Evolutionary conservation across 2,113 vertebrate species (phyloP), one percentile per base, ranked within the genome.

Genomic region (Myodes glareolus): DNA sequence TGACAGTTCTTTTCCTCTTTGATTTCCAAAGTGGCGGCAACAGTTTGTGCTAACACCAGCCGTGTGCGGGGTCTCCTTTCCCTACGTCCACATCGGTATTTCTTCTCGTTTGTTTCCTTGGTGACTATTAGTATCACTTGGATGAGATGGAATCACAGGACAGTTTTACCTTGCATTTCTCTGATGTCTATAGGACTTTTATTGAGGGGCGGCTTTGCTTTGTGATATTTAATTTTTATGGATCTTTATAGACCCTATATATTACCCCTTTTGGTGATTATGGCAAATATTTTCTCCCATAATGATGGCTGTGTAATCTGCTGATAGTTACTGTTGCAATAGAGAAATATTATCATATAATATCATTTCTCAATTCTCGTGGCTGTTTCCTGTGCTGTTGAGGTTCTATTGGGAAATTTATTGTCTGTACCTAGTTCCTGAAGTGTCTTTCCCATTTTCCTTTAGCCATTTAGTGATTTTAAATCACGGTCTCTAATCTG

Each of bases 71-170:
- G 42, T 82, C 7, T 14, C 8, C 23, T 29, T 42, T 29, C n/a
- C 14, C 55, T 63, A 14, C 3, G 9, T 29, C 2, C 5, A 8
- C 36, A 63, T 11, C n/a, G 27, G 0, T 0, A 7, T 13, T 82
- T 82, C 36, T 82, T 61, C 52, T 58, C 9, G 11, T 55, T 81
- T 84, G 12, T 8, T 82, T 82, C 17, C 36, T 39, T 82, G 21
- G 1, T 39, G 33, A 25, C n/a, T 61, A 61, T 29, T 61, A 29
- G 17, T 84, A 11, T 63, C 55, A 61, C 36, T 63, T 29, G 55
- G 55, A 61, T 63, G n/a, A 39, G 25, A 61, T 29, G 36, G n/a
- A 63, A 39, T 63, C 81, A 42, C n/a, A 63, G n/a, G 13, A 8
- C 29, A 16, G 11, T 61, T 63, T 84, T 29, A 63, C 9, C 58